phyloP scores from a whole-genome alignment of 2,888 invertebrate genomes.

The Cordylochernes scorpioides region DNA sequence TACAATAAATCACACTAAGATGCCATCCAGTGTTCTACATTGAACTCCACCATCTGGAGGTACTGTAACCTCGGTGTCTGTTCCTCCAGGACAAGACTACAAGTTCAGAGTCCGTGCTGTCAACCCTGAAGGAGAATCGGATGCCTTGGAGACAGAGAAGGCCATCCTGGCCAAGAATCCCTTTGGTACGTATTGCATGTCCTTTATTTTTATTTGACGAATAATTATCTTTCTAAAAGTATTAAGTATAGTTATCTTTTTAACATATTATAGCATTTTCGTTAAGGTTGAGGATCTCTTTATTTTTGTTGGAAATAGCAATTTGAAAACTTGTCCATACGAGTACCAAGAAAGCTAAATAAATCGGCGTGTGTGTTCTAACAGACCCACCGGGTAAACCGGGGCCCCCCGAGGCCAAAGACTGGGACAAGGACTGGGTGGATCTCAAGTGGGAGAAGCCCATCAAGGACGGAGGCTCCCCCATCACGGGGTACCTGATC shows the following conservation, averaged over 20 bases:
- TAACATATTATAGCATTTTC: too few species aligned
- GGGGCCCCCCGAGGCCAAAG: slow-evolving; percentile 61
- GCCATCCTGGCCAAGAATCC: slow-evolving; percentile 81
- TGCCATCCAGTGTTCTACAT: too few species aligned
- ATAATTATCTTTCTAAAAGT: too few species aligned
- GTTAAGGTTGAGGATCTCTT: too few species aligned
- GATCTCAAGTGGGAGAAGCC: slow-evolving; percentile 77
- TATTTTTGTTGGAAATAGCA: too few species aligned
- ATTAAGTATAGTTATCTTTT: too few species aligned
- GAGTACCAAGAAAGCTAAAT: background rate
- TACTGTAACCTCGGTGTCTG: slow-evolving; percentile 36
- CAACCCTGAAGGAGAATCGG: slow-evolving; percentile 77
- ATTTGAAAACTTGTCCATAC: background rate
- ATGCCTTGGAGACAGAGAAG: slow-evolving; percentile 52
- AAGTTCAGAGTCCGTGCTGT: slow-evolving; percentile 78
- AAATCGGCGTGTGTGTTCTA: background rate
- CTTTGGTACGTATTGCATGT: slow-evolving; percentile 33
- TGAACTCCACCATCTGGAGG: too few species aligned
- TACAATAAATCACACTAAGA: too few species aligned
- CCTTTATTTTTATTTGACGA: background rate
- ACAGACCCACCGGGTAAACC: slow-evolving; percentile 66
- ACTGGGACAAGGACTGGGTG: slow-evolving; percentile 79
- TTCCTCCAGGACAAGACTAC: slow-evolving; percentile 65
- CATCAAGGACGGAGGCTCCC: slow-evolving; percentile 65
- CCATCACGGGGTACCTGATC: slow-evolving; percentile 65